Evolutionary conservation across 1,140 invertebrate genomes (phyloP).

Genomic region (Drosophila navojoa): DNA sequence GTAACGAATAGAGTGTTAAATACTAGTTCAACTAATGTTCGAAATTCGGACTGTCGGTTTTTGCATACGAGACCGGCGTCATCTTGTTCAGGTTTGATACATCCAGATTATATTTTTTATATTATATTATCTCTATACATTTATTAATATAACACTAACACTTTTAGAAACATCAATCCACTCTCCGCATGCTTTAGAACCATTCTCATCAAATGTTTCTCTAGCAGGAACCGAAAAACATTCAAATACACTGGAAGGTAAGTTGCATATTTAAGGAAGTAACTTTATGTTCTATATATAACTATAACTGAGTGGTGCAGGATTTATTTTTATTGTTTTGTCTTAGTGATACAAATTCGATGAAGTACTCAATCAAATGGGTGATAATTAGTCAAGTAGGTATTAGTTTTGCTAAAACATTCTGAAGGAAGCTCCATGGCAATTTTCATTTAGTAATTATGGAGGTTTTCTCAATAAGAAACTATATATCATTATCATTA

Average conservation of each 20-base stretch:
- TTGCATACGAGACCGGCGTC: conserved; percentile 58
- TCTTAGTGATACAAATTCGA: too few species aligned
- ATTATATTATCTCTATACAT: conserved; percentile 4
- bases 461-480: too few species aligned
- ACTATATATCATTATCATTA: too few species aligned
- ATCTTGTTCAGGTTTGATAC: conserved; percentile 68
- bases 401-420: too few species aligned
- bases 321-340: too few species aligned
- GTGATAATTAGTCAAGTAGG: too few species aligned
- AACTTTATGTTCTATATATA: too few species aligned
- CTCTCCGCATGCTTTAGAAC: conserved; percentile 62
- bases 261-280: conserved; percentile 10
- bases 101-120: neutral
- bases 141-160: neutral
- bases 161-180: conserved; percentile 65
- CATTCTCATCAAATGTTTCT: conserved; percentile 56
- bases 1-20: conserved; percentile 36
- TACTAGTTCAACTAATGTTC: conserved; percentile 18
- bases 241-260: conserved; percentile 54
- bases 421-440: too few species aligned
- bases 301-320: too few species aligned
- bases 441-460: too few species aligned
- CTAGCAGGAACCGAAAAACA: conserved; percentile 55
- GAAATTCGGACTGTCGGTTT: conserved; percentile 27
- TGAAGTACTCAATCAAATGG: too few species aligned